Percentiles rank a stretch among this genome's conserved stretches.
Conservation (phyloP, 2,113 vertebrate species). For the Petaurus breviceps region DNA sequence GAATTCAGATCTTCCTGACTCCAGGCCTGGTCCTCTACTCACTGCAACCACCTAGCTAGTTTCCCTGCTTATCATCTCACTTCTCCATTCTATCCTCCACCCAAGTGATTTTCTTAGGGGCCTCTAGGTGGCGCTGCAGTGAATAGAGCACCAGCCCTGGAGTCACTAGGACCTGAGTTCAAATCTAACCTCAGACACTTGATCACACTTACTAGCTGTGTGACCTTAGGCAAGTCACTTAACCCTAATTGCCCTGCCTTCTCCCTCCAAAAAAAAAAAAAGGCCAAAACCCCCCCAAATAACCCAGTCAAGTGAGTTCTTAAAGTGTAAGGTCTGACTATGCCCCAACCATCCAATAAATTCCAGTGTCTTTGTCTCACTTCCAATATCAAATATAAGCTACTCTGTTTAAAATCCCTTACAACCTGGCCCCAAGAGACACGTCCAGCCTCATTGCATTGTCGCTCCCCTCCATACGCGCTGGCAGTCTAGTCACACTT, state of each 20-base stretch:
- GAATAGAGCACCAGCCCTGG: too few relatives aligned
- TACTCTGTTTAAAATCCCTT: background rate
- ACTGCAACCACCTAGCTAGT: background rate
- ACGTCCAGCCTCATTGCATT: background rate
- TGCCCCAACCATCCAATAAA: background rate
- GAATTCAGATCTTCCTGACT: background rate
- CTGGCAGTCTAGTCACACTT: background rate
- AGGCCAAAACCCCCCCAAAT: too few relatives aligned
- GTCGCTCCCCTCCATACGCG: background rate
- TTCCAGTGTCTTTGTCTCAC: background rate
- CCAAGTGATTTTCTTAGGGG: background rate
- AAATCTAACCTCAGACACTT: too few relatives aligned
- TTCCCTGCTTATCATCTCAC: background rate
- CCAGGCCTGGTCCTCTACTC: background rate
- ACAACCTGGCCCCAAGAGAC: background rate
- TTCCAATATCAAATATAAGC: background rate
- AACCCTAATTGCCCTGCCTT: too few relatives aligned
- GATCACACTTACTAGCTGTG: too few relatives aligned
- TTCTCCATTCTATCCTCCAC: background rate
- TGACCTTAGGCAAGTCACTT: too few relatives aligned
- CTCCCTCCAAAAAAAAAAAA: too few relatives aligned
- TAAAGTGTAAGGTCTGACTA: background rate
- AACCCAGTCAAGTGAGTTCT: background rate
- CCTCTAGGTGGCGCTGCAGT: too few relatives aligned
- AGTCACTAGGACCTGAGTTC: too few relatives aligned